These are phyloP conservation scores for Sebastes trivittatus DNA, from an alignment of 2,797 vertebrate genomes.

Conservation along the genomic window DNA sequence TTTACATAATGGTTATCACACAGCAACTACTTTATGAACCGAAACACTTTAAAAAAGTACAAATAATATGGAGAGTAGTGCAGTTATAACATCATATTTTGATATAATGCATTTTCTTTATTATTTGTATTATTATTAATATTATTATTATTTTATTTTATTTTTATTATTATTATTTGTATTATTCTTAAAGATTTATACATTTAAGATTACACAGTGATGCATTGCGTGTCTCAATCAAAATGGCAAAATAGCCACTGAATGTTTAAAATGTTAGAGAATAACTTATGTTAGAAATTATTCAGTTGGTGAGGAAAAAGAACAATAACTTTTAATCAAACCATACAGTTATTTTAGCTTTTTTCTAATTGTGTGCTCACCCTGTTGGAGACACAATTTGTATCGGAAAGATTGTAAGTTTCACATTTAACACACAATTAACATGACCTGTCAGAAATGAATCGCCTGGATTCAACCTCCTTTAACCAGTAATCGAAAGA, in stretches of 20 bases:
- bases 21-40: background rate
- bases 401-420: background rate
- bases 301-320: background rate
- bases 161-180: too few species aligned
- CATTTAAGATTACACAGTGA: background rate
- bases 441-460: background rate
- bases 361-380: background rate
- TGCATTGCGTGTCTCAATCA: background rate
- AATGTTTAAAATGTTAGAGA: background rate
- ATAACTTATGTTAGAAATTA: background rate
- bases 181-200: background rate
- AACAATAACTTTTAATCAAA: background rate
- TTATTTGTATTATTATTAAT: background rate
- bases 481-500: background rate
- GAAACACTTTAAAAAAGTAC: background rate
- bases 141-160: too few species aligned
- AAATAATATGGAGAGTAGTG: background rate
- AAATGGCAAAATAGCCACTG: background rate
- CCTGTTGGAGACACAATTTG: background rate
- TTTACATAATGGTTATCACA: background rate
- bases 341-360: accelerated
- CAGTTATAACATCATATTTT: background rate
- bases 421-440: background rate
- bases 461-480: background rate
- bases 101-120: background rate